Base-by-base conservation (phyloP, 2,113 vertebrate species). In the Odontesthes bonariensis region DNA sequence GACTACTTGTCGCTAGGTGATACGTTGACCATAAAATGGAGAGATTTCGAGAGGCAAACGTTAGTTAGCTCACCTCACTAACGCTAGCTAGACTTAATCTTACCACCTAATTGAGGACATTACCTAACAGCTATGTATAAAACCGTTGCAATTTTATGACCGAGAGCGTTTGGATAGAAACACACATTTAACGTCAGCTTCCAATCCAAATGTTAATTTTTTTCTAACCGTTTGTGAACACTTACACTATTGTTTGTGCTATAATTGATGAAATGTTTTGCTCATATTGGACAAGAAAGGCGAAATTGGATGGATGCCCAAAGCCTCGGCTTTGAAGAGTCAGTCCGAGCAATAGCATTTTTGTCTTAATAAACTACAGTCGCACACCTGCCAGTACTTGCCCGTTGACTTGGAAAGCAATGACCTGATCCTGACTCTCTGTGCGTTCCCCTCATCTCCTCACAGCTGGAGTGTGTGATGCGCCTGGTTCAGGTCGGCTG, bases 391-490 rank as follows among this genome's bases (percentile, higher is more conserved):
- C 68, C 58, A 12, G 1, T 4, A 72, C 78, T 38, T 74, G 85
- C 55, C 67, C 57, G 3, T 10, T 5, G 54, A 32, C 20, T 56
- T 17, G 2, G 1, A 60, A 23, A 53, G 17, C 38, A 31, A 17
- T 58, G 13, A 53, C 20, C 59, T 7, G 33, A 23, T 52, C 3
- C 6, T 73, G 13, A 73, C 13, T 27, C 3, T 11, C 8, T 20
- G 1, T 49, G 8, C 67, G 2, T 42, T 73, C 6, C 22, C 20
- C 27, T 47, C 11, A 62, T 80, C 44, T 60, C 80, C 64, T 55
- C 88, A 49, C 93, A 99, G 98, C 86, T 99, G 96, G 98, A 99
- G 91, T 99, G 98, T 83, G 92, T 98, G 77, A 94, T 96, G 78
- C 96, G 95, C 82, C 88, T 99, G 92, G 95, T 98, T 80, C 95